These are phyloP conservation scores for Microcebus griseorufus DNA, from an alignment of 2,113 vertebrate genomes.

Conservation along the genomic window DNA sequence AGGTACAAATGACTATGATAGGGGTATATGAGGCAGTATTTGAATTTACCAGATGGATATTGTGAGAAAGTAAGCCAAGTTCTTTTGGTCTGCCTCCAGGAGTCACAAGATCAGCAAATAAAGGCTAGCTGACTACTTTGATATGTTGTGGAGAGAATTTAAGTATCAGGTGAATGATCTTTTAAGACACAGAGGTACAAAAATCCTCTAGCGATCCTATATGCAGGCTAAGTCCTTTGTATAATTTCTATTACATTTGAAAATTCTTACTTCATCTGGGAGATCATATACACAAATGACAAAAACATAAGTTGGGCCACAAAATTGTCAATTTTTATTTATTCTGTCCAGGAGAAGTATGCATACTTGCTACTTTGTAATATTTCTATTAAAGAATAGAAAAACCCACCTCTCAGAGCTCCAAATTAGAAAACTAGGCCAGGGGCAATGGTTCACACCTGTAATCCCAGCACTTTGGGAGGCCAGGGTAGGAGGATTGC, in stretches of 20 bases:
- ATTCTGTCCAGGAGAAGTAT: neutral
- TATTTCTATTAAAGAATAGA: neutral
- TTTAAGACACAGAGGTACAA: neutral
- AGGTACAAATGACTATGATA: neutral
- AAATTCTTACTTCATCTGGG: neutral
- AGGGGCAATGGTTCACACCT: too few relatives aligned
- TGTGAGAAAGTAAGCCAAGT: neutral
- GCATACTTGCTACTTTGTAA: neutral
- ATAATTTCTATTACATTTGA: neutral
- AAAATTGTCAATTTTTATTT: neutral
- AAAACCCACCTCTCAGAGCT: neutral
- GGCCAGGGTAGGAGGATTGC: too few relatives aligned
- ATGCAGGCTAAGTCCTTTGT: neutral
- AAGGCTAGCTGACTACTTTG: neutral
- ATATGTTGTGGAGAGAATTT: neutral
- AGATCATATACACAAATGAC: neutral
- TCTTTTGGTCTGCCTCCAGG: neutral
- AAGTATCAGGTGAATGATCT: neutral
- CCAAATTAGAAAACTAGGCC: neutral
- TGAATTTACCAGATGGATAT: neutral
- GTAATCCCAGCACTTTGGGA: too few relatives aligned
- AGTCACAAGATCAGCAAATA: neutral
- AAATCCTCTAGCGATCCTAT: neutral
- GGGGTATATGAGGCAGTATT: neutral
- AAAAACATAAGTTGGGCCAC: neutral